phyloP scores from a whole-genome alignment of 92 coral and sea anemone species.

The Heliopora coerulea region DNA sequence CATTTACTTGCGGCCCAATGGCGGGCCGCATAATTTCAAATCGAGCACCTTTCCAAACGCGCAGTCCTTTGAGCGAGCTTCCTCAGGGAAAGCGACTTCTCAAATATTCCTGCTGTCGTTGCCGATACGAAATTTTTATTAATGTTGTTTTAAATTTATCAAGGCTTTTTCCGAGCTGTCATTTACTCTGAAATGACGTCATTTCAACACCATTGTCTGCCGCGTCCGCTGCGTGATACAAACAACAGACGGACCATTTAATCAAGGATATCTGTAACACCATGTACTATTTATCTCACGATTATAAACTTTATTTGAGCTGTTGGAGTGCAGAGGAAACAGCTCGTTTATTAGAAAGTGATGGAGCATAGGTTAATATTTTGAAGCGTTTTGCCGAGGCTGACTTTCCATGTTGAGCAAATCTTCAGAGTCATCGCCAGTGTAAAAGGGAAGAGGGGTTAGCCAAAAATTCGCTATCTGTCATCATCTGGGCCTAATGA shows the following conservation, averaged over 20 bases:
- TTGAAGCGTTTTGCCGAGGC: not conserved
- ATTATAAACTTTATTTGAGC: not conserved
- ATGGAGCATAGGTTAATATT: no score
- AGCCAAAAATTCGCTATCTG: conserved; percentile 3
- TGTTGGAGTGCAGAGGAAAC: not conserved
- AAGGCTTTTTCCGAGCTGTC: conserved; percentile 38
- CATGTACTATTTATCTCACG: not conserved
- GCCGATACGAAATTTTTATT: conserved; percentile 12
- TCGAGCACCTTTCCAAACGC: conserved; percentile 10
- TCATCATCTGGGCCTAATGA: not conserved
- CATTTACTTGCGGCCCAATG: not conserved
- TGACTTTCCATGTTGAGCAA: not conserved
- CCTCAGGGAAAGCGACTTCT: conserved; percentile 1
- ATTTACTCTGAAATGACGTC: conserved; percentile 36
- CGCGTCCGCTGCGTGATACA: not conserved
- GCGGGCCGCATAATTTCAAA: conserved; percentile 35
- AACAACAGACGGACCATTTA: conserved; percentile 3
- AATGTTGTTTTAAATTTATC: conserved; percentile 41
- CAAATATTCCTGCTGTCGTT: not conserved
- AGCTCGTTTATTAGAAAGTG: not conserved
- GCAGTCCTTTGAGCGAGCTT: conserved; percentile 10
- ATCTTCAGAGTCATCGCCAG: no score
- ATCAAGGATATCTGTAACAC: not conserved
- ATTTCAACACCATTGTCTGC: conserved; percentile 11
- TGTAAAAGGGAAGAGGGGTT: not conserved